Percentiles rank a stretch among this genome's conserved stretches.
phyloP scores from a whole-genome alignment of 2,797 vertebrate species.

The Sitta carolinensis region DNA sequence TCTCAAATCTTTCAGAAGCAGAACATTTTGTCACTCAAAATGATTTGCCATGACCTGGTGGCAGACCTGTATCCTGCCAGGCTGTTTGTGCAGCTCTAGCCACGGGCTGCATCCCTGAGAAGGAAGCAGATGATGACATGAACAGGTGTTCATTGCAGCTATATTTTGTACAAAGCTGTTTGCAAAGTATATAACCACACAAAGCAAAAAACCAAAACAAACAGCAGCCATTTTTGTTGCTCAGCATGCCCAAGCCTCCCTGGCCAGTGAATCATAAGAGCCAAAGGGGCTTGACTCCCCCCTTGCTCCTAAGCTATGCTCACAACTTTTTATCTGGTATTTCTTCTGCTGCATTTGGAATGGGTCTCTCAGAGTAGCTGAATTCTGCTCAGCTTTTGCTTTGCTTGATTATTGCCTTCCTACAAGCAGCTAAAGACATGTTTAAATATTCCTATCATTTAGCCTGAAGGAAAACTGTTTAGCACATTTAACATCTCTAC shows the following conservation, averaged over 20 bases:
- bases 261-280: neutral
- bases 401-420: neutral
- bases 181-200: neutral
- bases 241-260: neutral
- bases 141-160: neutral
- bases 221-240: neutral
- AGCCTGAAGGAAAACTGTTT: constrained; percentile 36
- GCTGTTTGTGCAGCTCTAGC: neutral
- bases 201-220: neutral
- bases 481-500: constrained; percentile 26
- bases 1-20: neutral
- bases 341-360: neutral
- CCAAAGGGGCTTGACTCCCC: neutral
- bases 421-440: neutral
- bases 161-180: neutral
- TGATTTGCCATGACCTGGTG: neutral
- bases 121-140: neutral
- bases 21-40: neutral
- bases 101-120: neutral
- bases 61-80: neutral
- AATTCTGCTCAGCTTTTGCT: neutral
- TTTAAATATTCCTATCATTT: constrained; percentile 15
- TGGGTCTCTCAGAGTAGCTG: neutral
- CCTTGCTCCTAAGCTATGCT: neutral
- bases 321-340: neutral